Evolutionary conservation across 2,797 vertebrate genomes (phyloP), one percentile per base, ranked within the genome.

Genomic region (Salmo trutta): DNA sequence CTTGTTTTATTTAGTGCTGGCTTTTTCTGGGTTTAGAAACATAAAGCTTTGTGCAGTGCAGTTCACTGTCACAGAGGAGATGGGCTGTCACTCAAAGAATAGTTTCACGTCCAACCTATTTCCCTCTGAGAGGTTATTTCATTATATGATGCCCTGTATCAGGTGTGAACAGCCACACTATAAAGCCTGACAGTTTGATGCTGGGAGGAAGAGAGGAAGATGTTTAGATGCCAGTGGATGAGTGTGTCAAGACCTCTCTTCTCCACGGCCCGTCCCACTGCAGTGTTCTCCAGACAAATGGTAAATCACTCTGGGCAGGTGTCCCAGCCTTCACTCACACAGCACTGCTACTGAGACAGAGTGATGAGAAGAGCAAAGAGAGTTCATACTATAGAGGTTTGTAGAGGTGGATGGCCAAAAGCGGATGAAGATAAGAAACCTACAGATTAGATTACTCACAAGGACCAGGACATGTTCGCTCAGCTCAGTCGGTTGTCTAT

Each of bases 111-210:
- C 56, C 2, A 21, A 59, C 53, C 15, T 54, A 54, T 54, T 54
- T 19, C 17, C 72, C 65, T 62, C 54, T 27, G 47, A 62, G 2
- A 74, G 16, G 73, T n/a, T 69, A 62, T 79, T 70, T 75, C 77
- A 62, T 71, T 75, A 70, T 47, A 52, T 33, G 17, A 68, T 24
- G 21, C 29, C 53, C 54, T 52, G 41, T 65, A 52, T 51, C 53
- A 52, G 36, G 24, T 51, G 67, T 41, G 41, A 75, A 71, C 54
- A 16, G 65, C 16, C 29, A 8, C 29, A 24, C n/a, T 7, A 41
- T n/a, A 21, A 36, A 24, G 27, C 36, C 15, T 41, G 77, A 56
- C 33, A 52, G 5, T 36, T 36, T 36, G 33, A 36, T 36, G 33
- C 33, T 1, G 6, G 66, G 29, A 33, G 1, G 14, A 17, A 56